Percentiles rank a stretch among this genome's conserved stretches.
Conservation (phyloP, 2,888 invertebrate species). For the Parnassius smintheus region DNA sequence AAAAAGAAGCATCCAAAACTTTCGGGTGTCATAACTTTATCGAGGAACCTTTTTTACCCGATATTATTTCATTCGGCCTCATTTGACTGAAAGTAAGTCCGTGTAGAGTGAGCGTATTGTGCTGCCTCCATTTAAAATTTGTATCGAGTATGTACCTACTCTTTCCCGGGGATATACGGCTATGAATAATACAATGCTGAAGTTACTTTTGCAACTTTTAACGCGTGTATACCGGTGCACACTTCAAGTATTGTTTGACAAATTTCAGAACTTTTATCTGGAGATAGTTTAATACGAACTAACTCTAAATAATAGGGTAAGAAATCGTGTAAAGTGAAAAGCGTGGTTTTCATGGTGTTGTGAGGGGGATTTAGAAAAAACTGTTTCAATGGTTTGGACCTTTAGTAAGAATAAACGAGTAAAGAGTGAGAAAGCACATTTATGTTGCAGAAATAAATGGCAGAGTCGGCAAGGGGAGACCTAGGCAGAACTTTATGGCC, state of each 20-base stretch:
- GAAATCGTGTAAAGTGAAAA: too few species aligned
- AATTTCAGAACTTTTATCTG: conserved; percentile 38
- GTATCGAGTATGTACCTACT: too few species aligned
- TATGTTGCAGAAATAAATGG: too few species aligned
- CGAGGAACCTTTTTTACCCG: conserved; percentile 65
- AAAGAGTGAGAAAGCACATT: too few species aligned
- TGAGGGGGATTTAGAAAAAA: too few species aligned
- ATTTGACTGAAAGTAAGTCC: conserved; percentile 77
- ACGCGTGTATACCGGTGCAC: conserved; percentile 32
- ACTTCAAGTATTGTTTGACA: conserved; percentile 34
- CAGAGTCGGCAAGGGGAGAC: too few species aligned
- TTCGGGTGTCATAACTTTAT: conserved; percentile 72
- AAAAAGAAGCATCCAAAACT: conserved; percentile 63
- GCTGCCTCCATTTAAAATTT: conserved; percentile 68
- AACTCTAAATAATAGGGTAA: not conserved
- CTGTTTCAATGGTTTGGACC: too few species aligned
- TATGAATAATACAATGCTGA: conserved; percentile 51
- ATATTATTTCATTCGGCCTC: conserved; percentile 76
- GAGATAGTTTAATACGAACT: conserved; percentile 25
- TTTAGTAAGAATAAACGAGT: too few species aligned
- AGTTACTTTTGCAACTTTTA: conserved; percentile 37
- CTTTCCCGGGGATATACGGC: conserved; percentile 22
- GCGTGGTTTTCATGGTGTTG: too few species aligned
- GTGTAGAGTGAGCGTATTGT: conserved; percentile 58
- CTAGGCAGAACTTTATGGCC: too few species aligned